These are phyloP conservation scores for Pseudopleuronectes americanus DNA, from an alignment of 2,797 vertebrate genomes.

Conservation along the genomic window DNA sequence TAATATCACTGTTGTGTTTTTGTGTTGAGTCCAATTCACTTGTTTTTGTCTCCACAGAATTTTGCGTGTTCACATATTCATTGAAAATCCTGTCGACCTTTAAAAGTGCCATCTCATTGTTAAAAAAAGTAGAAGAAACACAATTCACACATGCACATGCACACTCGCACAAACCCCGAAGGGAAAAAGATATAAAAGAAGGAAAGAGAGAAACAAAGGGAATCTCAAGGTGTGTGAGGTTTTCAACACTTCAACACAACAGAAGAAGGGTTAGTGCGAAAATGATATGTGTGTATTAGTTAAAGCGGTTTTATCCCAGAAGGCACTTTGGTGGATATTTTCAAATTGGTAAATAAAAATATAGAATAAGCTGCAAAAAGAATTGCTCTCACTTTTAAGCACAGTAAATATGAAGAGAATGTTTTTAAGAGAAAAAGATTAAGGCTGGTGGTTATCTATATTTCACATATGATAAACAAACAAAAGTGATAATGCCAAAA, in stretches of 20 bases:
- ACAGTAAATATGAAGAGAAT: too few species aligned
- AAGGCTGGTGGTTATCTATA: not conserved
- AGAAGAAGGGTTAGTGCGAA: constrained; percentile 53
- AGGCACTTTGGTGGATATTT: not conserved
- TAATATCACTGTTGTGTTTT: not conserved
- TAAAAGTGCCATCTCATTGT: constrained; percentile 51
- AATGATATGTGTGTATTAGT: constrained; percentile 25
- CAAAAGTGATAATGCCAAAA: constrained; percentile 3
- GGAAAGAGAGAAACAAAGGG: not conserved
- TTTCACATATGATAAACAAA: constrained; percentile 14
- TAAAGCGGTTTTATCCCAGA: constrained; percentile 8
- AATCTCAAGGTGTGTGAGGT: constrained; percentile 19
- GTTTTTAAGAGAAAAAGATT: not conserved
- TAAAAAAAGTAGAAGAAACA: constrained; percentile 26
- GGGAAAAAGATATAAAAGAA: constrained; percentile 8
- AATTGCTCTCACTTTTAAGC: too few species aligned
- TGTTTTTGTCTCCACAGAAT: not conserved
- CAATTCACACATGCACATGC: constrained; percentile 48
- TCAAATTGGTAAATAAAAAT: too few species aligned
- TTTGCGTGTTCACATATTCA: constrained; percentile 1
- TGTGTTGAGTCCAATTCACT: not conserved
- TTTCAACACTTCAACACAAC: not conserved
- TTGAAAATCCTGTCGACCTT: constrained; percentile 60
- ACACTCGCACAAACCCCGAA: constrained; percentile 44
- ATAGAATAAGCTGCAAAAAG: too few species aligned